Percentiles rank a stretch among this genome's conserved stretches.
These are phyloP conservation scores for Ictalurus furcatus DNA, from an alignment of 2,113 vertebrate genomes.

Conservation along the genomic window DNA sequence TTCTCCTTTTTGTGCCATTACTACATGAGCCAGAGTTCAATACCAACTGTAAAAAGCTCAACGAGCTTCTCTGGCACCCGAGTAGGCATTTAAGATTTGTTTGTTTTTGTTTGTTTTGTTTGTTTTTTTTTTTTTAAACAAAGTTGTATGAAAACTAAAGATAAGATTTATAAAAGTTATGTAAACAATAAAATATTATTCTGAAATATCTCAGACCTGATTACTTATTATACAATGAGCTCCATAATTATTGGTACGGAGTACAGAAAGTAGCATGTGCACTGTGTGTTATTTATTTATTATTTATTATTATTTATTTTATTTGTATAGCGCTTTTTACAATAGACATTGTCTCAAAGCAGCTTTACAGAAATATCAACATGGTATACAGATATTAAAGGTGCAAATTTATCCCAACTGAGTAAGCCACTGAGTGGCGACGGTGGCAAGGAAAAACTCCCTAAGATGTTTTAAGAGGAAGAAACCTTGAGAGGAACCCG, in stretches of 20 bases:
- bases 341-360: no score
- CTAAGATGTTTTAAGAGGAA: no score
- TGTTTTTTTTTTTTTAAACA: constrained; percentile 57
- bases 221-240: neutral
- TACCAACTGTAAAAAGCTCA: constrained; percentile 59
- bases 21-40: constrained; percentile 71
- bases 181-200: constrained; percentile 69
- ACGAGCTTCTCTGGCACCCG: constrained; percentile 60
- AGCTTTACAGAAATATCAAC: no score
- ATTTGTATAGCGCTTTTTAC: no score
- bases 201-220: neutral
- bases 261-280: neutral
- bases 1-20: constrained; percentile 53
- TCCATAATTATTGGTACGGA: neutral
- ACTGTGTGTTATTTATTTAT: no score
- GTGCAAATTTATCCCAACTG: no score
- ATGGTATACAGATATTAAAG: no score
- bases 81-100: constrained; percentile 53
- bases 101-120: constrained; percentile 59
- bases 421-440: no score
- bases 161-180: constrained; percentile 61
- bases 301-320: no score
- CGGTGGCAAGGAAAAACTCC: no score
- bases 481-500: no score
- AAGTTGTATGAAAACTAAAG: constrained; percentile 69